A percentile compares a stretch with the other conserved stretches of the same genome.
Evolutionary conservation across 2,888 invertebrate genomes (phyloP).

Genomic region (Torymus texanus): DNA sequence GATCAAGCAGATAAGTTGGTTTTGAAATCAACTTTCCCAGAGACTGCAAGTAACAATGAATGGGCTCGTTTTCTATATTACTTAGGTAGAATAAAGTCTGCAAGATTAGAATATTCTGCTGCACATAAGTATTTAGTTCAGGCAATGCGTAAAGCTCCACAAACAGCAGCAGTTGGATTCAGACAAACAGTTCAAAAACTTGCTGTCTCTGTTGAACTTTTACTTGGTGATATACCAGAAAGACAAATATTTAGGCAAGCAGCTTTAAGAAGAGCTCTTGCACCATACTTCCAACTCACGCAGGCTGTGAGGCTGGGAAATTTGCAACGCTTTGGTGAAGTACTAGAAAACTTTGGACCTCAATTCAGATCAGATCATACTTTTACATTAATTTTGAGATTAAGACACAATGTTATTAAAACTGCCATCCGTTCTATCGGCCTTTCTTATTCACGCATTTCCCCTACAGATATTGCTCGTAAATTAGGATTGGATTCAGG

Average conservation of each 20-base stretch:
- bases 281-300: conserved; percentile 97
- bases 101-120: conserved; percentile 97
- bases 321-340: conserved; percentile 94
- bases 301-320: conserved; percentile 98
- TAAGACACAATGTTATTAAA: conserved; percentile 99
- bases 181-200: conserved; percentile 97
- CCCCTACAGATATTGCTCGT: conserved; percentile 94
- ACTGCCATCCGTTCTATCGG: conserved; percentile 98
- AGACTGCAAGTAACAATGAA: conserved; percentile 98
- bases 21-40: conserved; percentile 97
- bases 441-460: conserved; percentile 96
- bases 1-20: conserved; percentile 98
- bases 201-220: conserved; percentile 94
- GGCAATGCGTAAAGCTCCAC: conserved; percentile 96
- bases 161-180: conserved; percentile 98
- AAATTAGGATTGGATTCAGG: conserved; percentile 95
- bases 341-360: conserved; percentile 91
- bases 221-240: conserved; percentile 98
- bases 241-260: conserved; percentile 95
- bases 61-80: conserved; percentile 99
- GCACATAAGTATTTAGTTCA: conserved; percentile 98
- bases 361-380: conserved; percentile 97
- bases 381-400: conserved; percentile 94
- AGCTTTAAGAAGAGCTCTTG: conserved; percentile 89
- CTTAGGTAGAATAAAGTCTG: conserved; percentile 97